A percentile compares a stretch with the other conserved stretches of the same genome.
phyloP scores from a whole-genome alignment of 37 sponge, comb jelly and placozoan species.

The Cliona cf. orientalis region DNA sequence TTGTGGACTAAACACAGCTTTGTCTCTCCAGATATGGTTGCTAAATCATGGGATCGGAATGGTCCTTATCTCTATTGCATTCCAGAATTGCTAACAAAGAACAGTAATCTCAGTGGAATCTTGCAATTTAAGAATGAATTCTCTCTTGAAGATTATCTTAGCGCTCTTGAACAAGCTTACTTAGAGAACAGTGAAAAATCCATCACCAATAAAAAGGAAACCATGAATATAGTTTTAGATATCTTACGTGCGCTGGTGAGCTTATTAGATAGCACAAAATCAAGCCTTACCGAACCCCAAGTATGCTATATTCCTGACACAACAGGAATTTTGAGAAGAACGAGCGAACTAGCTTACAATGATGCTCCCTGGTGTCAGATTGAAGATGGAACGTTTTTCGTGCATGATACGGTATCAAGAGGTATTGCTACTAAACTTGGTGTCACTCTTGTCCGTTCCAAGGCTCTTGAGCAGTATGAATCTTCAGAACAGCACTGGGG shows the following conservation, averaged over 20 bases:
- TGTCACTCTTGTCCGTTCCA: constrained; percentile 29
- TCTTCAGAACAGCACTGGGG: background rate
- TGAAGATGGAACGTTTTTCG: background rate
- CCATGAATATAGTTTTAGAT: background rate
- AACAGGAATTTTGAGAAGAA: background rate
- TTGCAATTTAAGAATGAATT: too few relatives aligned
- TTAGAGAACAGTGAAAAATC: too few relatives aligned
- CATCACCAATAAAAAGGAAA: too few relatives aligned
- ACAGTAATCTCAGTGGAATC: too few relatives aligned
- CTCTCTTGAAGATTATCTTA: too few relatives aligned
- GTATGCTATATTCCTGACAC: constrained; percentile 26
- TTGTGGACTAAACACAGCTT: constrained; percentile 8
- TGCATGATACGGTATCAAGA: constrained; percentile 14
- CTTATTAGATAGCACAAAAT: background rate
- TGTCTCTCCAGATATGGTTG: background rate
- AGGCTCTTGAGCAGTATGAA: constrained; percentile 28
- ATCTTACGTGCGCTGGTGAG: background rate
- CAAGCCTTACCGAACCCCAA: background rate
- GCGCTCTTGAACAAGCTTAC: too few relatives aligned
- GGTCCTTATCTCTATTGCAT: constrained; percentile 22
- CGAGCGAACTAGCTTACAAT: constrained; percentile 15
- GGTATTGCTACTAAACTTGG: constrained; percentile 28
- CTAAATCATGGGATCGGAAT: background rate
- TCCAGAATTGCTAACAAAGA: background rate
- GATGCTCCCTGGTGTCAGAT: constrained; percentile 43